These are phyloP conservation scores for Pammene fasciana DNA, from an alignment of 2,888 invertebrate genomes.

Conservation along the genomic window DNA sequence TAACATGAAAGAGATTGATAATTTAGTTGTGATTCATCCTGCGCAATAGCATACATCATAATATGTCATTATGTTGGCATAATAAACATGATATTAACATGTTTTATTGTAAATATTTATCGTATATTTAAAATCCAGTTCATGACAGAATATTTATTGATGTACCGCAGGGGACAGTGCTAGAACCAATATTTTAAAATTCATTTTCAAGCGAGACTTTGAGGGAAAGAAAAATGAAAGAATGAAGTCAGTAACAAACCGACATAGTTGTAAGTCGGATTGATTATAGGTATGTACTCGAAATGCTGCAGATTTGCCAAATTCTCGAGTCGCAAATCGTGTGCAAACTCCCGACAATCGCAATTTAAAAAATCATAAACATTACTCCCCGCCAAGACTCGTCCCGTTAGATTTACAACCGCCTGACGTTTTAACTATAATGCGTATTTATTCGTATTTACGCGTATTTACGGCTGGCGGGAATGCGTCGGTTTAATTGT, in stretches of 20 bases:
- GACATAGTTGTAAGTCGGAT: too few relatives aligned
- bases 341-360: not conserved
- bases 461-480: conserved; percentile 75
- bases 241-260: too few relatives aligned
- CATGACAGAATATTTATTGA: not conserved
- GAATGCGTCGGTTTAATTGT: conserved; percentile 82
- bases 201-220: not conserved
- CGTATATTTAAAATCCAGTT: too few relatives aligned
- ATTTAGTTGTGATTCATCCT: too few relatives aligned
- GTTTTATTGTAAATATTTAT: too few relatives aligned
- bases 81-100: too few relatives aligned
- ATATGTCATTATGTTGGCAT: too few relatives aligned
- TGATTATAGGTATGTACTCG: not conserved
- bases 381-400: conserved; percentile 57
- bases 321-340: not conserved
- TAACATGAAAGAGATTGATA: too few relatives aligned
- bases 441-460: conserved; percentile 81
- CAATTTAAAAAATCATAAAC: conserved; percentile 42
- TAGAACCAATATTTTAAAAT: not conserved
- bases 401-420: conserved; percentile 73
- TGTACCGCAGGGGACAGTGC: not conserved
- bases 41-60: too few relatives aligned
- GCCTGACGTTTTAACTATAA: conserved; percentile 82
- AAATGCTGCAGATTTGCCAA: not conserved
- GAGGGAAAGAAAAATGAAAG: too few relatives aligned